These are phyloP conservation scores for Athripsodes cinereus DNA, from an alignment of 2,888 invertebrate genomes.

Conservation along the genomic window DNA sequence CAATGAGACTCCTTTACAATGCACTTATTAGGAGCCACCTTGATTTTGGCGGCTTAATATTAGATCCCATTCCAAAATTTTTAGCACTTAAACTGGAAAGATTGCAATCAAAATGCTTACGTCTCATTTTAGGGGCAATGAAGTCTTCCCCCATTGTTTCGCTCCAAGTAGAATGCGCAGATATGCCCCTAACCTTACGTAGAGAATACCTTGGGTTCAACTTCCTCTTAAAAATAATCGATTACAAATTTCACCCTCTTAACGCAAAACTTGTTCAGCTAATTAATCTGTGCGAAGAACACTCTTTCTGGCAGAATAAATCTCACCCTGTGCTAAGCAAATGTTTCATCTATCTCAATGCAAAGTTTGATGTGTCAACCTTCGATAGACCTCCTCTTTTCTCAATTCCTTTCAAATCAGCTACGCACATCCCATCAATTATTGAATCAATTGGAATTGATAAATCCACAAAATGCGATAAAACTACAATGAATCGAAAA, in stretches of 20 bases:
- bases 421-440: too few relatives aligned
- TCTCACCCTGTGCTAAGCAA: too few relatives aligned
- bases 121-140: background rate
- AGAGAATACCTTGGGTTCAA: background rate
- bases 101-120: background rate
- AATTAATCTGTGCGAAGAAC: background rate
- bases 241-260: background rate
- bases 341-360: too few relatives aligned
- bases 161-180: slow-evolving; percentile 1
- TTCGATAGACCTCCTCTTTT: too few relatives aligned
- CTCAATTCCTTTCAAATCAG: too few relatives aligned
- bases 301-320: background rate
- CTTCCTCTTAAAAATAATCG: background rate
- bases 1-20: background rate
- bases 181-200: background rate
- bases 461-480: too few relatives aligned
- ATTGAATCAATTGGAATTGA: too few relatives aligned
- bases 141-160: background rate
- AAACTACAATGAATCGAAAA: too few relatives aligned
- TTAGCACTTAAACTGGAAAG: background rate
- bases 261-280: background rate
- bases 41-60: background rate
- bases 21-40: background rate
- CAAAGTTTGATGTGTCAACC: too few relatives aligned
- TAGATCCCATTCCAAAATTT: background rate